phyloP scores from a whole-genome alignment of 2,888 invertebrate genomes.

The Atethmia centrago region DNA sequence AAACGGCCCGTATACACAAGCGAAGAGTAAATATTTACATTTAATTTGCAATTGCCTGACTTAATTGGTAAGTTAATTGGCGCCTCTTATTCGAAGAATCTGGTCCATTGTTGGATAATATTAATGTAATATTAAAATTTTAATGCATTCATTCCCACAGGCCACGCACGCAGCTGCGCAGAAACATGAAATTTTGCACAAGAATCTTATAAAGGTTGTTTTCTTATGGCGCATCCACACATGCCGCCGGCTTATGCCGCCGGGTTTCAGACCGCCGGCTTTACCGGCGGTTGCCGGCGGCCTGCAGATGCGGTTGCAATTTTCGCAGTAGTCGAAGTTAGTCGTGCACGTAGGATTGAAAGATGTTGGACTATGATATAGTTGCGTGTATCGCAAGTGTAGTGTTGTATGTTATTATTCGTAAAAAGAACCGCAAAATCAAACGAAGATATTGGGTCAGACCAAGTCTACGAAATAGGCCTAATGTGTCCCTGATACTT shows the following conservation, averaged over 20 bases:
- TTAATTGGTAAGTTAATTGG: constrained; percentile 39
- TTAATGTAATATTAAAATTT: background rate
- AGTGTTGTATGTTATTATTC: constrained; percentile 57
- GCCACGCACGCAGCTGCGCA: no score
- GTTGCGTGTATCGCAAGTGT: constrained; percentile 58
- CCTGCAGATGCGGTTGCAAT: no score
- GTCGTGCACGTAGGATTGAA: no score
- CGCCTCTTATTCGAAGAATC: constrained; percentile 17
- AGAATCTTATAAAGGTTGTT: no score
- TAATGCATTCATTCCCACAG: no score
- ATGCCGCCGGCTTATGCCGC: no score
- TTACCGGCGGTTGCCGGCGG: no score
- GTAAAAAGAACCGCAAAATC: constrained; percentile 58
- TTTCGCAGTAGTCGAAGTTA: no score
- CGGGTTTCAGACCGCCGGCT: no score
- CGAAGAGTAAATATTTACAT: constrained; percentile 47
- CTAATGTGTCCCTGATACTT: constrained; percentile 43
- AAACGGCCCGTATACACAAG: constrained; percentile 31
- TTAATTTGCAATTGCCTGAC: constrained; percentile 47
- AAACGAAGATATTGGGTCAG: constrained; percentile 59
- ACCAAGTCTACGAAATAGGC: constrained; percentile 50
- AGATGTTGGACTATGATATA: no score
- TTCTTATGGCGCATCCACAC: no score
- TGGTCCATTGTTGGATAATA: background rate
- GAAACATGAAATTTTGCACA: no score